Evolutionary conservation across 2,113 vertebrate species (phyloP), one percentile per base, ranked within the genome.

Genomic region (Lophura nycthemera): DNA sequence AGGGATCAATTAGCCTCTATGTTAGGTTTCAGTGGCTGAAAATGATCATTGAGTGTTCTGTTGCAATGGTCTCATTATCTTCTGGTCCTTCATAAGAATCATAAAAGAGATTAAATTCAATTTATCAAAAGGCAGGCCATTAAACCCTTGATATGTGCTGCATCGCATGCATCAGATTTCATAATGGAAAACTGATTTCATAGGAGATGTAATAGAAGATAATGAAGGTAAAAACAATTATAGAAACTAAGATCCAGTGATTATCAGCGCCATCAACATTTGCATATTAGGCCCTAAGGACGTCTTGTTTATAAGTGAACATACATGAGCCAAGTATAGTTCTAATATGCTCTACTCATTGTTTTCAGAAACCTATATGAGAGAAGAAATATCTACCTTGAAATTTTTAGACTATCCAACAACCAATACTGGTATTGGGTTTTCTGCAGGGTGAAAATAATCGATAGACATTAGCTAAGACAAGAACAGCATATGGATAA

Each of bases 101-200:
- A 90, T 96, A 97, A 96, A 86, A 92, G 72, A 96, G 43, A 97
- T 97, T 98, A 96, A 96, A 98, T 97, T 96, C 90, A 97, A 96
- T 97, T 97, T 97, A 97, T 97, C 91, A 87, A 97, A 96, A 96
- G 71, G 72, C 66, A 96, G 86, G 38, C 77, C 90, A 97, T 97
- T 97, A 97, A 97, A 95, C 76, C 54, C 90, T 94, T 96, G 91
- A 95, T 97, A 97, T 75, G 66, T 76, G 59, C 79, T 95, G 60
- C 7, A 22, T 88, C 95, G 86, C 5, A 2, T 94, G 76, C 42
- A 87, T 95, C 82, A 90, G 64, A 86, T 96, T 96, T 93, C 86
- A 78, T 71, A 90, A 83, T 57, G 77, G 87, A 96, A 94, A 97
- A 97, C 73, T 21, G 80, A 96, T 97, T 96, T 97, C 83, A 95